Percentiles rank a stretch among this genome's conserved stretches.
Conservation (phyloP, 2,797 vertebrate species). For the Pipistrellus pygmaeus region DNA sequence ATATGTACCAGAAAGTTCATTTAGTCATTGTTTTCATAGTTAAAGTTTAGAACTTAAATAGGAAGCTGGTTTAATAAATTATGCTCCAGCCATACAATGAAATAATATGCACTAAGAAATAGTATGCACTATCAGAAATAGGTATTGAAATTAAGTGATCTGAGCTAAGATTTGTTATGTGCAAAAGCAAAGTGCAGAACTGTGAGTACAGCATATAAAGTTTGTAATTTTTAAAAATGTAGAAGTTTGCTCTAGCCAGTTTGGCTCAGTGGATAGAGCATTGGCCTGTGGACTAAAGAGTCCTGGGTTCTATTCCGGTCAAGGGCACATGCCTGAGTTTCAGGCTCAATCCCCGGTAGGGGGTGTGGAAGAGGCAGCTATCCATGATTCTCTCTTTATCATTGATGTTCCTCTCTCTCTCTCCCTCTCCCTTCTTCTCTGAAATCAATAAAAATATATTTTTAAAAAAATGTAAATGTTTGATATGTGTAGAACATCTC, state of each 20-base stretch:
- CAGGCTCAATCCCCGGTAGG: too few species aligned
- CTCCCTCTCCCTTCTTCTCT: too few species aligned
- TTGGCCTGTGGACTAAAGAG: too few species aligned
- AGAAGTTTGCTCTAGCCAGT: too few species aligned
- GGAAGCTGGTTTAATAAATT: neutral
- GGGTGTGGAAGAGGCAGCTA: too few species aligned
- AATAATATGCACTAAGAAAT: neutral
- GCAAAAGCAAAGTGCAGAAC: neutral
- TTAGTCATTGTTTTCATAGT: neutral
- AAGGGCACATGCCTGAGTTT: too few species aligned
- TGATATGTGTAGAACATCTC: neutral
- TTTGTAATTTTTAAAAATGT: neutral
- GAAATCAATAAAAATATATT: too few species aligned
- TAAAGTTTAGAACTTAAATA: slow-evolving; percentile 4
- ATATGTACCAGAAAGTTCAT: neutral
- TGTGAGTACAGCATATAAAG: neutral
- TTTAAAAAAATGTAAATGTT: neutral
- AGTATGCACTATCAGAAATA: neutral
- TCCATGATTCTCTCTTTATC: too few species aligned
- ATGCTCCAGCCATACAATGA: neutral
- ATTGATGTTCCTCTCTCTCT: too few species aligned
- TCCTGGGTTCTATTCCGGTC: too few species aligned
- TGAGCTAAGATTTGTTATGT: neutral
- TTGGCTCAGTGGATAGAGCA: too few species aligned
- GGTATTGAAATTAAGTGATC: neutral